These are phyloP conservation scores for Xylocopa sonorina DNA, from an alignment of 1,140 invertebrate species.

Conservation along the genomic window DNA sequence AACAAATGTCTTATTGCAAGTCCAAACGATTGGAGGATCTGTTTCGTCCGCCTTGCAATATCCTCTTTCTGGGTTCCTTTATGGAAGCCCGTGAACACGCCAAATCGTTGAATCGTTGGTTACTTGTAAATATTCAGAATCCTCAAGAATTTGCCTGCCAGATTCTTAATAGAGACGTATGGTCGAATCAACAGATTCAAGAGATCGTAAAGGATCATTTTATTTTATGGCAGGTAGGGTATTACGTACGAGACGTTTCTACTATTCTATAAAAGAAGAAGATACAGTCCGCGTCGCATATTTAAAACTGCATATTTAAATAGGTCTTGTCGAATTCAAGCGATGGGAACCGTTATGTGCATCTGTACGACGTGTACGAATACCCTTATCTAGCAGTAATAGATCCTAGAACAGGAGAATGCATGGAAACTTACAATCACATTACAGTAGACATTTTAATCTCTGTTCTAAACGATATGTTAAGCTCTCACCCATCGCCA, in stretches of 20 bases:
- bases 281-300: constrained; percentile 23
- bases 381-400: constrained; percentile 89
- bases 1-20: constrained; percentile 76
- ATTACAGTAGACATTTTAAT: constrained; percentile 79
- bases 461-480: constrained; percentile 78
- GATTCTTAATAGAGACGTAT: constrained; percentile 90
- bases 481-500: constrained; percentile 78
- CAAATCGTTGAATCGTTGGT: constrained; percentile 86
- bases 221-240: constrained; percentile 89
- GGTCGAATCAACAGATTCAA: constrained; percentile 87
- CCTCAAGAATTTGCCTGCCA: constrained; percentile 89
- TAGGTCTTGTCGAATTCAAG: constrained; percentile 87
- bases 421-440: constrained; percentile 83
- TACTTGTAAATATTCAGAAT: constrained; percentile 91
- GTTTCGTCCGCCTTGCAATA: constrained; percentile 89
- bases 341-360: constrained; percentile 87
- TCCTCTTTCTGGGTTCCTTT: constrained; percentile 87
- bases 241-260: not conserved
- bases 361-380: constrained; percentile 87
- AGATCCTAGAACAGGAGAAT: constrained; percentile 90
- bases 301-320: constrained; percentile 42
- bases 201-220: constrained; percentile 88
- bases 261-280: not conserved
- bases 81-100: constrained; percentile 85
- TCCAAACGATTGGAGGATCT: constrained; percentile 87